Percentiles rank a stretch among this genome's conserved stretches.
Evolutionary conservation across 2,113 vertebrate genomes (phyloP).

Genomic region (Paracanthobrama guichenoti): DNA sequence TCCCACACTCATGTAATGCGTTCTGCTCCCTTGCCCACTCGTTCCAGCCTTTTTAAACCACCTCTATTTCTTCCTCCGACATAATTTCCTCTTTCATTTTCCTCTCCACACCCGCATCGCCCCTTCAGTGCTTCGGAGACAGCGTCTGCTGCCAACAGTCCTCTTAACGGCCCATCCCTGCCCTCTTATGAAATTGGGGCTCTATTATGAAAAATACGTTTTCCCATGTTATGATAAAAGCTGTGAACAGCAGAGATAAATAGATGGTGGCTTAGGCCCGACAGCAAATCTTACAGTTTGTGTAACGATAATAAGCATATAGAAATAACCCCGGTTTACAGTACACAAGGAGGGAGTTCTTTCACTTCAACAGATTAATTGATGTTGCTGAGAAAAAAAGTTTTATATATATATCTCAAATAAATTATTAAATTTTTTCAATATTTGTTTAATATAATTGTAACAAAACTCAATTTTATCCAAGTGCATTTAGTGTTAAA

Average conservation of each 20-base stretch:
- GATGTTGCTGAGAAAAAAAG: background rate
- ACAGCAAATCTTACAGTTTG: conserved; percentile 33
- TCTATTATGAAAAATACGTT: conserved; percentile 44
- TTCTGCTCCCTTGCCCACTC: background rate
- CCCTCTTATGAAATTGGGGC: conserved; percentile 50
- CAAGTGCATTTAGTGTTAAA: too few relatives aligned
- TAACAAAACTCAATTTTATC: too few relatives aligned
- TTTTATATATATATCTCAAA: background rate
- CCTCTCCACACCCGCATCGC: conserved; percentile 25
- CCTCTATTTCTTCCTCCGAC: conserved; percentile 12
- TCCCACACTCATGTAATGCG: conserved; percentile 9
- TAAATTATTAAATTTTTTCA: too few relatives aligned
- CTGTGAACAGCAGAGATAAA: conserved; percentile 43
- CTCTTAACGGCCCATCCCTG: conserved; percentile 27
- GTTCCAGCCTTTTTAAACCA: conserved; percentile 2
- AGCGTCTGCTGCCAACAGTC: conserved; percentile 12
- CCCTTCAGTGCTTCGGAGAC: conserved; percentile 28
- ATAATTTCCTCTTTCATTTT: conserved; percentile 50
- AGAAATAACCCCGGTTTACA: conserved; percentile 3
- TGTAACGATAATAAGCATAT: conserved; percentile 18
- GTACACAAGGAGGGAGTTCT: background rate
- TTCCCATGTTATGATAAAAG: conserved; percentile 44
- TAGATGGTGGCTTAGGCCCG: conserved; percentile 44
- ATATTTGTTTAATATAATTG: too few relatives aligned
- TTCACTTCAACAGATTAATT: background rate